Evolutionary conservation across 2,888 invertebrate genomes (phyloP).

Genomic region (Callyntrura sp.): DNA sequence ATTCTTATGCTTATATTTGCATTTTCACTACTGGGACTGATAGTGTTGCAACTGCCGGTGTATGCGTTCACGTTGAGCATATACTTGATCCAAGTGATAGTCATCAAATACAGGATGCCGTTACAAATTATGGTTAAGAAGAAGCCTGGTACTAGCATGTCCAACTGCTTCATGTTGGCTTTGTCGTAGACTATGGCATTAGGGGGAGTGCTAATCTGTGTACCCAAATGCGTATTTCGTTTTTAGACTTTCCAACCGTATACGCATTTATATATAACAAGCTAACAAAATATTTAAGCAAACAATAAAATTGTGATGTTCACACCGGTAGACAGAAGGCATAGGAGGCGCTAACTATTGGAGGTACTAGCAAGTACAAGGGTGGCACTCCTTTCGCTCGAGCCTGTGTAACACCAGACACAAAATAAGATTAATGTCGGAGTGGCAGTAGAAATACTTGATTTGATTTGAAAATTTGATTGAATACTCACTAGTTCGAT

Average conservation of each 20-base stretch:
- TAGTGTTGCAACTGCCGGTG: conserved; percentile 30
- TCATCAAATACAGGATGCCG: conserved; percentile 49
- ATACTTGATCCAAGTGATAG: conserved; percentile 15
- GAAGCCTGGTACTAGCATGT: conserved; percentile 77
- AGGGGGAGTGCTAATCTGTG: conserved; percentile 73
- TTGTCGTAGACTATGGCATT: conserved; percentile 79
- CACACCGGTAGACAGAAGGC: conserved; percentile 76
- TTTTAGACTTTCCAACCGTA: too few relatives aligned
- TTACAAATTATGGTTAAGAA: conserved; percentile 68
- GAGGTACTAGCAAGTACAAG: conserved; percentile 73
- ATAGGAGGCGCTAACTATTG: conserved; percentile 73
- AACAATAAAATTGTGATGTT: background rate
- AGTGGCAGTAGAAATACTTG: background rate
- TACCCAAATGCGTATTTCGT: too few relatives aligned
- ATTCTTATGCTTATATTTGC: too few relatives aligned
- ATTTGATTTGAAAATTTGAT: background rate
- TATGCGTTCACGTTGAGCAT: conserved; percentile 66
- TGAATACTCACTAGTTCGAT: conserved; percentile 58
- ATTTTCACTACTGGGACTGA: too few relatives aligned
- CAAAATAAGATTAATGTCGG: too few relatives aligned
- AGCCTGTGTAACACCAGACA: conserved; percentile 60
- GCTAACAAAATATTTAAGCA: background rate
- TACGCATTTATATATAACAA: background rate
- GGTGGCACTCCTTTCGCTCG: conserved; percentile 71
- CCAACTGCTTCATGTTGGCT: conserved; percentile 77